Evolutionary conservation across 2,797 vertebrate genomes (phyloP).

Genomic region (Trichosurus vulpecula): DNA sequence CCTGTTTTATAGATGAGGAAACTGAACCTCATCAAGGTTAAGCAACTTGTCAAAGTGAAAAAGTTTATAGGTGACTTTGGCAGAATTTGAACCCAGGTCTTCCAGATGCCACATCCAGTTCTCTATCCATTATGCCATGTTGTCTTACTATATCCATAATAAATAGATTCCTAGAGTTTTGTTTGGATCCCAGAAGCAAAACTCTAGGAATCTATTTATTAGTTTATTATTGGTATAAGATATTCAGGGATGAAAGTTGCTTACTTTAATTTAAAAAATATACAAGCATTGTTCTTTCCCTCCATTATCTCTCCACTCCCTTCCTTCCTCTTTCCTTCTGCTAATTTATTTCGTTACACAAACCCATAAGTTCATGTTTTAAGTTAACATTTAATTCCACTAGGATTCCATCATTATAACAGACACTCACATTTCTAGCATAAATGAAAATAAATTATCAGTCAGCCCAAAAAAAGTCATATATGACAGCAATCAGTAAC

Average conservation of each 20-base stretch:
- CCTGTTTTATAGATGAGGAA: background rate
- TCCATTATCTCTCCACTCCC: background rate
- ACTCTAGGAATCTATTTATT: background rate
- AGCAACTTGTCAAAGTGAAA: background rate
- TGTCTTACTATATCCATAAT: background rate
- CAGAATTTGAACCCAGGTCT: background rate
- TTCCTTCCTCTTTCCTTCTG: background rate
- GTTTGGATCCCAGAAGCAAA: conserved; percentile 19
- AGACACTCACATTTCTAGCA: conserved; percentile 5
- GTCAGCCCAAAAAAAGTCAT: background rate
- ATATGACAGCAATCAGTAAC: background rate
- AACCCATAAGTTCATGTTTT: conserved; percentile 15
- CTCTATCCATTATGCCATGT: background rate
- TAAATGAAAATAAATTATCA: background rate
- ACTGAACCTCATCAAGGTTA: background rate
- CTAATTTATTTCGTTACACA: background rate
- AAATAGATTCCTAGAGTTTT: conserved; percentile 29
- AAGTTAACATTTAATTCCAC: conserved; percentile 32
- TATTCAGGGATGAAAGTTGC: background rate
- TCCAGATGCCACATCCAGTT: background rate
- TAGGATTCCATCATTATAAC: conserved; percentile 20
- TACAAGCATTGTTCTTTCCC: background rate
- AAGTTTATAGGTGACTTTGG: background rate
- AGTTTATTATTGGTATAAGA: conserved; percentile 15
- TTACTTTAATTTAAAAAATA: conserved; percentile 34